A percentile compares a stretch with the other conserved stretches of the same genome.
Evolutionary conservation across 2,113 vertebrate genomes (phyloP).

Genomic region (Notarius lentiginosus): DNA sequence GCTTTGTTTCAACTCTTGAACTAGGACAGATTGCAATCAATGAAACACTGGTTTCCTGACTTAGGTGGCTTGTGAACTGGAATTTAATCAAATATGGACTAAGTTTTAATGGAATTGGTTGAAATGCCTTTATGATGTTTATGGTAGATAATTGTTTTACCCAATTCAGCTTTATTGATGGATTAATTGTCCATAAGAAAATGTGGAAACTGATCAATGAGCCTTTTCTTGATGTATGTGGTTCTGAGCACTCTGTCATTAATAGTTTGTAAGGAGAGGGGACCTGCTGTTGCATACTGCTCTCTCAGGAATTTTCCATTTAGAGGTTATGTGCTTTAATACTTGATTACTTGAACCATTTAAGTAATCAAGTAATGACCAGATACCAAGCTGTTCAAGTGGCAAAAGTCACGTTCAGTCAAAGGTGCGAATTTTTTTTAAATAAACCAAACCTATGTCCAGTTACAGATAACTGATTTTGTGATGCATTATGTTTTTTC

Average conservation of each 20-base stretch:
- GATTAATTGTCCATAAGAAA: not conserved
- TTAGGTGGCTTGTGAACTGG: not conserved
- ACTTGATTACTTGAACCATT: conserved; percentile 12
- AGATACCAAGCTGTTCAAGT: not conserved
- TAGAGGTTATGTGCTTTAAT: conserved; percentile 29
- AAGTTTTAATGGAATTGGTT: not conserved
- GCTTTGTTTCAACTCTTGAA: not conserved
- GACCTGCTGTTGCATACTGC: not conserved
- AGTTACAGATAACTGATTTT: not conserved
- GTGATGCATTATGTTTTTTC: not conserved
- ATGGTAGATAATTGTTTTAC: not conserved
- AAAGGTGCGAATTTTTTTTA: not conserved
- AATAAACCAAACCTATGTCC: too few species aligned
- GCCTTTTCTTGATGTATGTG: not conserved
- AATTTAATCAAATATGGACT: not conserved
- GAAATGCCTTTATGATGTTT: not conserved
- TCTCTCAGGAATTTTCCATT: conserved; percentile 38
- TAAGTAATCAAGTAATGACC: not conserved
- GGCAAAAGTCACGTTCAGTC: not conserved
- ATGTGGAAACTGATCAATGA: not conserved
- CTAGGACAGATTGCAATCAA: not conserved
- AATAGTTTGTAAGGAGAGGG: not conserved
- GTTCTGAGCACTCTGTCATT: not conserved
- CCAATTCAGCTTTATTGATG: not conserved
- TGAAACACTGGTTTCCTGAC: not conserved